These are phyloP conservation scores for Pherbina coryleti DNA, from an alignment of 2,888 invertebrate species.

Conservation along the genomic window DNA sequence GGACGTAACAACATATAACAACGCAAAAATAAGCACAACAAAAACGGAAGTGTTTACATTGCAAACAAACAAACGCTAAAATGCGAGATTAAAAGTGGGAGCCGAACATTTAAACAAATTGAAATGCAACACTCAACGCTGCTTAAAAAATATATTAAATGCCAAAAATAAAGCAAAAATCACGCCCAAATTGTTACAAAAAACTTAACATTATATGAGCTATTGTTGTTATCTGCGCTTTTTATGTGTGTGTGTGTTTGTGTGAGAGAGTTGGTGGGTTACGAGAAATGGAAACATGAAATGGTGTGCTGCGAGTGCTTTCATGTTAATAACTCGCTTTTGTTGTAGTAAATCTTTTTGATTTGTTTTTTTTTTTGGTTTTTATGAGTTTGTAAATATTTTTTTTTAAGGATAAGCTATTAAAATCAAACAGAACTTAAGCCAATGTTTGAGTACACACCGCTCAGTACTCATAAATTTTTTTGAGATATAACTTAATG, in stretches of 20 bases:
- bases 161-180: constrained; percentile 6
- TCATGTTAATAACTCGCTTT: not conserved
- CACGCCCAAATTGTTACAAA: constrained; percentile 12
- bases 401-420: too few relatives aligned
- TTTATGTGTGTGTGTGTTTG: constrained; percentile 27
- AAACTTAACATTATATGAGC: not conserved
- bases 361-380: too few relatives aligned
- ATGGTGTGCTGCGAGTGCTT: too few relatives aligned
- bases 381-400: too few relatives aligned
- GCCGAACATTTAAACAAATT: constrained; percentile 45
- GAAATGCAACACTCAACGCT: constrained; percentile 40
- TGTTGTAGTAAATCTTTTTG: not conserved
- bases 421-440: too few relatives aligned
- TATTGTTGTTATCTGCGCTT: constrained; percentile 32
- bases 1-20: not conserved
- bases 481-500: too few relatives aligned
- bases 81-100: constrained; percentile 42
- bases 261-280: constrained; percentile 5
- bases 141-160: constrained; percentile 4
- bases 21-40: not conserved
- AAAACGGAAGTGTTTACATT: constrained; percentile 42
- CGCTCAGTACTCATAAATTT: too few relatives aligned
- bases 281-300: too few relatives aligned
- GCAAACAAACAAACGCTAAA: constrained; percentile 44
- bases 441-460: too few relatives aligned